Evolutionary conservation across 2,797 vertebrate species (phyloP).

Genomic region (Crocodylus rhombifer): DNA sequence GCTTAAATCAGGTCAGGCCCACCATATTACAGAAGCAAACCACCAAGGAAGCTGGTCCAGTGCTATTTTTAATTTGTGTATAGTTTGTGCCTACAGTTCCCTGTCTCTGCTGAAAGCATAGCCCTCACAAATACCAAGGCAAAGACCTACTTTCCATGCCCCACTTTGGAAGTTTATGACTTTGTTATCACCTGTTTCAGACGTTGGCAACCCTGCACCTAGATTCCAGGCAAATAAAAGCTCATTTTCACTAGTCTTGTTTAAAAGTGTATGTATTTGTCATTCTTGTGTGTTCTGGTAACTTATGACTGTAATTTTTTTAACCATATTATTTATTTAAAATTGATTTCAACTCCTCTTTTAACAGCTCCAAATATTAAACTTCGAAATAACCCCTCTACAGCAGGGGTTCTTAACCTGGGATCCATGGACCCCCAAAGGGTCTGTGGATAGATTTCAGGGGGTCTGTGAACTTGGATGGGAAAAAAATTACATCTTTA

Average conservation of each 20-base stretch:
- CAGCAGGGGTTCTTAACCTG: neutral
- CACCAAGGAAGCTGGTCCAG: neutral
- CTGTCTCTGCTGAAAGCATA: neutral
- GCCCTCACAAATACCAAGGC: neutral
- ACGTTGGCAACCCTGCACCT: neutral
- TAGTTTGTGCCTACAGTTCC: rapidly evolving
- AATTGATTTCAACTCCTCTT: neutral
- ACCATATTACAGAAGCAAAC: neutral
- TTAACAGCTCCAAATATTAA: neutral
- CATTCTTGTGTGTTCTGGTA: neutral
- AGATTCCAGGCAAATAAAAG: neutral
- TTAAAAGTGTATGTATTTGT: neutral
- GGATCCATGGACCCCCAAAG: too few relatives aligned
- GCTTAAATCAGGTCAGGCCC: neutral
- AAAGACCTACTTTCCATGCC: neutral
- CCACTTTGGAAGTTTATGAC: neutral
- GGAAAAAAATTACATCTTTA: too few relatives aligned
- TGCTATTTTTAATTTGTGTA: neutral
- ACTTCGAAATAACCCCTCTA: neutral
- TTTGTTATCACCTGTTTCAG: neutral
- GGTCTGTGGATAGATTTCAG: too few relatives aligned
- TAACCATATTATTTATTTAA: neutral
- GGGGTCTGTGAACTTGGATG: too few relatives aligned
- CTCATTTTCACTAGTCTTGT: neutral
- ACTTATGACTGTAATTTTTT: neutral